A percentile compares a stretch with the other conserved stretches of the same genome.
Evolutionary conservation across 2,888 invertebrate species (phyloP).

Genomic region (Luffia ferchaultella): DNA sequence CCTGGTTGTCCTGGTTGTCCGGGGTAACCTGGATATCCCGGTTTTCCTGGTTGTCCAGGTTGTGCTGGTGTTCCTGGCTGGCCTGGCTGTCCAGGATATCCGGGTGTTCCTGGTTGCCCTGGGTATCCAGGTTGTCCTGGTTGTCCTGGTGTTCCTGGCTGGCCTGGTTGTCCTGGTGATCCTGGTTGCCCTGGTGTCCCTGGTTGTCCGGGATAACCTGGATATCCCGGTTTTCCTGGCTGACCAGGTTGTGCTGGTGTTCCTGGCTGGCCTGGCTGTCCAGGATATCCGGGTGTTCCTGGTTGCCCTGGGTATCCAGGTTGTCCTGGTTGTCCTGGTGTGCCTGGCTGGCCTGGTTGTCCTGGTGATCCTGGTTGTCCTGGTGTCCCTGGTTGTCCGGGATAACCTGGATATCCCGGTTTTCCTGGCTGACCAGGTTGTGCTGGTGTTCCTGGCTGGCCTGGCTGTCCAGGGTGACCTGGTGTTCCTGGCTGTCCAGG

Average conservation of each 20-base stretch:
- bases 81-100: slow-evolving; percentile 12
- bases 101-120: slow-evolving; percentile 15
- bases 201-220: slow-evolving; percentile 43
- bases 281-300: slow-evolving; percentile 23
- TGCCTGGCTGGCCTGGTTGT: slow-evolving; percentile 1
- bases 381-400: slow-evolving; percentile 24
- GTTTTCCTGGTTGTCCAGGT: slow-evolving; percentile 11
- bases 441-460: slow-evolving; percentile 13
- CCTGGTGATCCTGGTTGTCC: slow-evolving; percentile 16
- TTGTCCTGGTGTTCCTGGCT: slow-evolving; percentile 25
- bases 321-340: slow-evolving; percentile 8
- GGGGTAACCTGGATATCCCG: slow-evolving; percentile 14
- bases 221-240: slow-evolving; percentile 8
- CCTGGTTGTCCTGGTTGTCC: slow-evolving; percentile 12
- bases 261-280: slow-evolving; percentile 15
- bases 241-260: slow-evolving; percentile 14
- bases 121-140: slow-evolving; percentile 19
- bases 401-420: slow-evolving; percentile 20
- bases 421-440: slow-evolving; percentile 21
- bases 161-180: slow-evolving; percentile 19
- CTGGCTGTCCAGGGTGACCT: slow-evolving; percentile 15
- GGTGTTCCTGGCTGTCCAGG: slow-evolving; percentile 17
- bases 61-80: slow-evolving; percentile 6
- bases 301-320: slow-evolving; percentile 21
- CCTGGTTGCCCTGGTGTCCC: slow-evolving; percentile 26